Conservation (phyloP, 92 coral and sea anemone genomes). For the Isaurus tuberculatus region DNA sequence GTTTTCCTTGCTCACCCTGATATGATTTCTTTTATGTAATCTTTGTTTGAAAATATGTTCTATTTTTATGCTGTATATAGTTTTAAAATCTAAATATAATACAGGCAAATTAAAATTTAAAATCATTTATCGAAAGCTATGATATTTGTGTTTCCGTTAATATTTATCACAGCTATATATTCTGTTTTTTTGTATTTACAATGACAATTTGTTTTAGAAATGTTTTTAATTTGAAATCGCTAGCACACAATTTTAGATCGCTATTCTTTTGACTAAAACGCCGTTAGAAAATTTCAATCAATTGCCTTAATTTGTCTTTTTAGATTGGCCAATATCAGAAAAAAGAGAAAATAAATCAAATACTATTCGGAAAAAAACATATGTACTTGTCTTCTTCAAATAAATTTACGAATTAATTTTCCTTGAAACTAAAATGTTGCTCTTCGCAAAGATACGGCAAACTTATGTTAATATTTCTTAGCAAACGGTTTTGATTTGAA, state of each 20-base stretch:
- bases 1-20: not conserved
- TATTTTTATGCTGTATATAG: not conserved
- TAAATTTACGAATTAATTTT: not conserved
- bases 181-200: not conserved
- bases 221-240: slow-evolving; percentile 12
- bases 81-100: not conserved
- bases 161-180: not conserved
- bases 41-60: not conserved
- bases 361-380: not conserved
- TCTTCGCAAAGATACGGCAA: not conserved
- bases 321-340: not conserved
- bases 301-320: not conserved
- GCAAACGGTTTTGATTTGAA: not conserved
- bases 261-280: not conserved
- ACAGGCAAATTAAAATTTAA: not conserved
- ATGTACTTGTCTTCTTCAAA: not conserved
- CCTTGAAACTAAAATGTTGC: not conserved
- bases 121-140: not conserved
- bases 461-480: not conserved
- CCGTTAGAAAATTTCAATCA: not conserved
- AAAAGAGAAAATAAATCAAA: not conserved
- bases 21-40: not conserved
- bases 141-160: not conserved
- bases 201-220: not conserved
- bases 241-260: not conserved